Evolutionary conservation across 2,113 vertebrate genomes (phyloP).

Genomic region (Nipponia nippon): DNA sequence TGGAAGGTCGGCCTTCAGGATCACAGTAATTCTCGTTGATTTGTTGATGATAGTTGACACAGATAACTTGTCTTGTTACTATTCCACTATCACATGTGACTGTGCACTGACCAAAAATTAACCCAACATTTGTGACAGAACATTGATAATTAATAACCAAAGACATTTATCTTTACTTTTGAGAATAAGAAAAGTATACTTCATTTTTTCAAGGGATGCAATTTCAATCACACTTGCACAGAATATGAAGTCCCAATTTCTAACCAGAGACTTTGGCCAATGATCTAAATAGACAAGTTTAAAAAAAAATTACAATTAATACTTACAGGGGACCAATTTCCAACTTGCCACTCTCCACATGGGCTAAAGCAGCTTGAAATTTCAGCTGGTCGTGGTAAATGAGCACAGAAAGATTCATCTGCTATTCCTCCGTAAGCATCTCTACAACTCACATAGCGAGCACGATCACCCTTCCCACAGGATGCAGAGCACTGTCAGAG

Average conservation of each 20-base stretch:
- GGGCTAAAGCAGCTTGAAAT: slow-evolving; percentile 83
- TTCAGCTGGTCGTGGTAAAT: slow-evolving; percentile 85
- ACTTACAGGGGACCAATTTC: slow-evolving; percentile 93
- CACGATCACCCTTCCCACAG: slow-evolving; percentile 87
- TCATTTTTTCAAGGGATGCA: background rate
- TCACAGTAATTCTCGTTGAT: slow-evolving; percentile 86
- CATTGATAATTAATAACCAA: background rate
- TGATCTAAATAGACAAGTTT: background rate
- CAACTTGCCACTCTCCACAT: slow-evolving; percentile 90
- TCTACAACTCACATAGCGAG: slow-evolving; percentile 93
- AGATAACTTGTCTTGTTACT: slow-evolving; percentile 84
- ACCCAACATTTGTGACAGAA: slow-evolving; percentile 14
- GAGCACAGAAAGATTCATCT: slow-evolving; percentile 84
- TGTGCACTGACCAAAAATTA: slow-evolving; percentile 83
- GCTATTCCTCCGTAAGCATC: slow-evolving; percentile 82
- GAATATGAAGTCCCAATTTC: background rate
- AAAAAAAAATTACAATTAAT: background rate
- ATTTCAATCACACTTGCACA: background rate
- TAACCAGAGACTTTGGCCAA: background rate
- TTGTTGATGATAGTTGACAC: slow-evolving; percentile 84
- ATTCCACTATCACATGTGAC: slow-evolving; percentile 84
- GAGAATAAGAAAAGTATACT: background rate
- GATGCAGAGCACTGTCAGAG: slow-evolving; percentile 87
- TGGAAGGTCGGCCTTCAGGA: slow-evolving; percentile 75
- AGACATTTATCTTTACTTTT: background rate